Evolutionary conservation across 1,140 invertebrate species (phyloP), one percentile per base, ranked within the genome.

Genomic region (Chlorops oryzae): DNA sequence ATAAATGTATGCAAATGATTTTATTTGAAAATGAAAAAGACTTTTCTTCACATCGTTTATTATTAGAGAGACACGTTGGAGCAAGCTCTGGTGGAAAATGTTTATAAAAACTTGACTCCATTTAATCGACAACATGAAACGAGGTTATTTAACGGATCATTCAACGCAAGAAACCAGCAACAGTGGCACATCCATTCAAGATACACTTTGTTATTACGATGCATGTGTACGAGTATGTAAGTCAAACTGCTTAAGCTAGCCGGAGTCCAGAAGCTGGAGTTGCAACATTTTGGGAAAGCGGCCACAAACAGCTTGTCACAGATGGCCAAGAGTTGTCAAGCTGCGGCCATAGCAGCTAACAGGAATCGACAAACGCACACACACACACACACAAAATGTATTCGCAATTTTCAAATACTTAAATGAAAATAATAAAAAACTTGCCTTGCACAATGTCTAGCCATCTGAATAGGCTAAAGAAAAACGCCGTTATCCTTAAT

Each of bases 61-160:
- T n/a, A n/a, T n/a, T n/a, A n/a, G n/a, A n/a, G n/a, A n/a, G n/a
- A n/a, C n/a, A n/a, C n/a, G n/a, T n/a, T n/a, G n/a, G n/a, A n/a
- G n/a, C n/a, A n/a, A n/a, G n/a, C n/a, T n/a, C n/a, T n/a, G n/a
- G n/a, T n/a, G n/a, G n/a, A n/a, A n/a, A n/a, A n/a, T n/a, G n/a
- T n/a, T n/a, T n/a, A n/a, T n/a, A n/a, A n/a, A n/a, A n/a, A n/a
- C n/a, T n/a, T n/a, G n/a, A n/a, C n/a, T n/a, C n/a, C n/a, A n/a
- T n/a, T n/a, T n/a, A n/a, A 34, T 13, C 3, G 5, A 47, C 22
- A 41, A 21, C 43, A 15, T 41, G 59, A 65, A 69, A 61, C 55
- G 55, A 59, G 65, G 65, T 69, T 69, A 69, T 61, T 65, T 69
- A 69, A 69, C 65, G 65, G 65, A 52, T 56, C 54, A 56, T 34